These are phyloP conservation scores for Oxycera nigricornis DNA, from an alignment of 2,888 invertebrate genomes.

Conservation along the genomic window DNA sequence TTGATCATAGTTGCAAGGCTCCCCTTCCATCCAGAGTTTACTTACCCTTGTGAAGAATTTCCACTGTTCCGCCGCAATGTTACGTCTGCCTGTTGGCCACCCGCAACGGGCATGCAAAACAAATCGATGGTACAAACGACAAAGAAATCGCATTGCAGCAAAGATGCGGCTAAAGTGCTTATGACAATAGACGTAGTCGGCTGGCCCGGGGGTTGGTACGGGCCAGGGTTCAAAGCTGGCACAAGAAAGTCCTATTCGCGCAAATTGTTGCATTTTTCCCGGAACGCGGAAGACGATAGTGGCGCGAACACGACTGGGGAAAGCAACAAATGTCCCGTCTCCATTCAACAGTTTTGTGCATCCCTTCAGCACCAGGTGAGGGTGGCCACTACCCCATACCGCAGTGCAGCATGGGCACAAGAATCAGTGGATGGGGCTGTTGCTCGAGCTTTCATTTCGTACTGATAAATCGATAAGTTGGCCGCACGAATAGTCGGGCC, in stretches of 20 bases:
- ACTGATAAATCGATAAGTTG: conserved; percentile 30
- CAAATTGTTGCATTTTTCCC: conserved; percentile 30
- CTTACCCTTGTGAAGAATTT: conserved; percentile 4
- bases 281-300: conserved; percentile 10
- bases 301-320: background rate
- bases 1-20: background rate
- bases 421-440: background rate
- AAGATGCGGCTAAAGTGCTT: conserved; percentile 40
- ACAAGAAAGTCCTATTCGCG: background rate
- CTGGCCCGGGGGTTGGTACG: background rate
- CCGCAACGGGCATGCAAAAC: conserved; percentile 34
- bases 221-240: background rate
- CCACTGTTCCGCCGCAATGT: conserved; percentile 17
- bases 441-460: background rate
- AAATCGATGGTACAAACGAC: conserved; percentile 35
- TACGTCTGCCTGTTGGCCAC: conserved; percentile 22
- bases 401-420: conserved; percentile 15
- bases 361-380: conserved; percentile 12
- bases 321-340: conserved; percentile 33
- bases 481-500: conserved; percentile 23
- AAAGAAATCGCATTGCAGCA: conserved; percentile 40
- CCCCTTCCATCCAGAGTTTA: background rate
- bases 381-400: background rate
- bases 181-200: conserved; percentile 26
- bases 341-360: conserved; percentile 35